Percentiles rank a stretch among this genome's conserved stretches.
These are phyloP conservation scores for Calephelis nemesis DNA, from an alignment of 1,140 invertebrate genomes.

Conservation along the genomic window DNA sequence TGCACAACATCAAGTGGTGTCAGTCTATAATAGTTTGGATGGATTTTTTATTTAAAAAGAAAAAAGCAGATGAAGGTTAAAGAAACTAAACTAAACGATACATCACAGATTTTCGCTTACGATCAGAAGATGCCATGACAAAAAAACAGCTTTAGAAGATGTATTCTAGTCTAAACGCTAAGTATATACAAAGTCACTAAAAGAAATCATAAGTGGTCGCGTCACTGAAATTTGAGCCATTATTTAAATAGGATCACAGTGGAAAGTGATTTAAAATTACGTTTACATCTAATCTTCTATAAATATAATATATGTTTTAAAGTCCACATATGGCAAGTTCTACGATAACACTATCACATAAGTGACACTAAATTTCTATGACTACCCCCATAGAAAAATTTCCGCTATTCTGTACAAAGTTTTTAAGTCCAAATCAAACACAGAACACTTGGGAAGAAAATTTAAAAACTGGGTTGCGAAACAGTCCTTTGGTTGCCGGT, in stretches of 20 bases:
- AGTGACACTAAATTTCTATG: conserved; percentile 58
- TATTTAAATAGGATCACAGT: conserved; percentile 78
- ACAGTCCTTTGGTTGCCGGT: conserved; percentile 78
- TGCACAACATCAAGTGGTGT: conserved; percentile 75
- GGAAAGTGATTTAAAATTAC: conserved; percentile 76
- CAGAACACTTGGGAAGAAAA: conserved; percentile 20
- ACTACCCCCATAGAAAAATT: conserved; percentile 72
- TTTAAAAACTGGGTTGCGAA: conserved; percentile 79
- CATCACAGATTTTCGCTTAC: conserved; percentile 70
- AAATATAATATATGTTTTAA: conserved; percentile 63
- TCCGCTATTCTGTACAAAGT: conserved; percentile 67
- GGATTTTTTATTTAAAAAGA: conserved; percentile 58
- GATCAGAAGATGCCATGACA: conserved; percentile 58
- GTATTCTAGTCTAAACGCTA: conserved; percentile 50
- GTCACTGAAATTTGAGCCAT: conserved; percentile 70
- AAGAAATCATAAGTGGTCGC: conserved; percentile 58
- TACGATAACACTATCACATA: conserved; percentile 66
- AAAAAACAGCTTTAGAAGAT: conserved; percentile 22
- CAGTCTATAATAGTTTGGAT: conserved; percentile 77
- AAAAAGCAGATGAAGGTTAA: conserved; percentile 30
- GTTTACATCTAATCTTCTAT: conserved; percentile 65
- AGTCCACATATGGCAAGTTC: conserved; percentile 74
- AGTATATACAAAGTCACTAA: conserved; percentile 63
- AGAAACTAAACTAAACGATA: conserved; percentile 58
- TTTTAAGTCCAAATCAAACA: conserved; percentile 29